phyloP scores from a whole-genome alignment of 2,113 vertebrate genomes.

The Xiphorhynchus elegans region DNA sequence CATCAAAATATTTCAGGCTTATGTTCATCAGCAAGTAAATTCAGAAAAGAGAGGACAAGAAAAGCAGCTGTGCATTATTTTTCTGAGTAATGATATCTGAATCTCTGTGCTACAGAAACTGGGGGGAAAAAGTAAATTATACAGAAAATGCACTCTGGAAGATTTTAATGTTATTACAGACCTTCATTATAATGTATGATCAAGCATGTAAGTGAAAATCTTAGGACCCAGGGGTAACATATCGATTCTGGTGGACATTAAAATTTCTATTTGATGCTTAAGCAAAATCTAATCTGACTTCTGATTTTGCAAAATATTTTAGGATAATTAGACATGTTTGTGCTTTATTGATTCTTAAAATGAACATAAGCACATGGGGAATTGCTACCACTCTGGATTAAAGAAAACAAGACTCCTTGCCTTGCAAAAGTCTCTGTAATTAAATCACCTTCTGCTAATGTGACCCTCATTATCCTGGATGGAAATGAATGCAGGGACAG shows the following conservation, averaged over 20 bases:
- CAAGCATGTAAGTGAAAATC: conserved; percentile 54
- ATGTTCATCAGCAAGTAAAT: conserved; percentile 12
- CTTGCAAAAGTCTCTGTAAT: conserved; percentile 3
- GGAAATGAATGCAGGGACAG: background rate
- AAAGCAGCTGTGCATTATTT: conserved; percentile 46
- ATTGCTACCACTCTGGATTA: conserved; percentile 8
- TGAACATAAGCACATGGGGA: conserved; percentile 44
- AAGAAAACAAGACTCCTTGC: background rate
- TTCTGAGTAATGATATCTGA: conserved; percentile 31
- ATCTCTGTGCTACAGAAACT: background rate
- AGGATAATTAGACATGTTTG: conserved; percentile 59
- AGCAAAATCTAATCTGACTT: conserved; percentile 65
- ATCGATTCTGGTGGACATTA: conserved; percentile 25
- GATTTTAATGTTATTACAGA: conserved; percentile 35
- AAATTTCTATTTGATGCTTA: conserved; percentile 58
- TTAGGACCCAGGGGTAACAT: background rate
- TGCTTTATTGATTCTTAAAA: conserved; percentile 62
- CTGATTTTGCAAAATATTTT: conserved; percentile 59
- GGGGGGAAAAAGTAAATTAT: background rate
- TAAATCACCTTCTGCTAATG: conserved; percentile 22
- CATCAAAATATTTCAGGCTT: conserved; percentile 37
- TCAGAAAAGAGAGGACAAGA: background rate
- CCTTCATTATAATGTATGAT: conserved; percentile 51
- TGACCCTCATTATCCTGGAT: background rate
- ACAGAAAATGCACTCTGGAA: conserved; percentile 30